phyloP scores from a whole-genome alignment of 2,888 invertebrate genomes.

The Poecilobothrus nobilitatus region DNA sequence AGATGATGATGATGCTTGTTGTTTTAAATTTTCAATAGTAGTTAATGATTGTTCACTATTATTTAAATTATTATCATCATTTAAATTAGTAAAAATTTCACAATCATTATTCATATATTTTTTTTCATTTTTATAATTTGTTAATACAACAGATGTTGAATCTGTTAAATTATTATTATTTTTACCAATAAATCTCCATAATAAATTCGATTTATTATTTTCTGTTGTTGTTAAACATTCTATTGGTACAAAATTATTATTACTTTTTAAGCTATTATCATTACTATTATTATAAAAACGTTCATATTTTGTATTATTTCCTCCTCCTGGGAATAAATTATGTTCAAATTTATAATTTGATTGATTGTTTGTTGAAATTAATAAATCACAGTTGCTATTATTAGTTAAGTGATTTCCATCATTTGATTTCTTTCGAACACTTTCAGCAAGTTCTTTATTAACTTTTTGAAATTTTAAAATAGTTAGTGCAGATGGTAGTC shows the following conservation, averaged over 20 bases:
- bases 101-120: background rate
- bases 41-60: background rate
- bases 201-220: background rate
- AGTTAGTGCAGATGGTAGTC: background rate
- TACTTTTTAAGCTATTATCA: background rate
- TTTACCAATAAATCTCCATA: background rate
- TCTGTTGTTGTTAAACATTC: background rate
- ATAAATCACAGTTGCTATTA: background rate
- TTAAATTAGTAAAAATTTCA: background rate
- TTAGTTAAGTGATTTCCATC: background rate
- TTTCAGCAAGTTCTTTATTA: background rate
- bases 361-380: background rate
- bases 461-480: slow-evolving; percentile 9
- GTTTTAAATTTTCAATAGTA: background rate
- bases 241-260: background rate
- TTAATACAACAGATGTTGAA: background rate
- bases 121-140: background rate
- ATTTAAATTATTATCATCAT: background rate
- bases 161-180: background rate
- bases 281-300: background rate
- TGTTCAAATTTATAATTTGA: background rate
- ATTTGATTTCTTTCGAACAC: background rate
- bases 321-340: background rate
- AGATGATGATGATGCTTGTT: slow-evolving; percentile 22
- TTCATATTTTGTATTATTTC: slow-evolving; percentile 1